phyloP scores from a whole-genome alignment of 1,140 invertebrate species.

The Melanaphis sacchari region DNA sequence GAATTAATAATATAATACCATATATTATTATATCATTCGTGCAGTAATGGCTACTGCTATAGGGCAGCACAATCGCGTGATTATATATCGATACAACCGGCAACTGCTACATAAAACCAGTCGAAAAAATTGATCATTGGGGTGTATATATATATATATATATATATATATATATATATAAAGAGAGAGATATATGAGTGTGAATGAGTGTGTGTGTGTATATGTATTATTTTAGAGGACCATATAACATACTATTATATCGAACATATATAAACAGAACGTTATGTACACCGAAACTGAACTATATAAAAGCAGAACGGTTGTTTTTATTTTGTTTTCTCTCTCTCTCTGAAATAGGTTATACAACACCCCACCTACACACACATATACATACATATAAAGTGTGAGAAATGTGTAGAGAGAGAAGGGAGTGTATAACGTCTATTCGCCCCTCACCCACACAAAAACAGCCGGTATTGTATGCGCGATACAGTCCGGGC shows the following conservation, averaged over 20 bases:
- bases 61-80: not conserved
- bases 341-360: not conserved
- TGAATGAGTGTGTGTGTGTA: too few species aligned
- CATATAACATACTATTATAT: not conserved
- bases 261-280: not conserved
- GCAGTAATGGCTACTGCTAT: not conserved
- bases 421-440: not conserved
- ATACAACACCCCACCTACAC: not conserved
- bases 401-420: not conserved
- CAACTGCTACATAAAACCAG: not conserved
- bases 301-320: not conserved
- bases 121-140: conserved; percentile 27
- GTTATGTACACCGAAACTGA: not conserved
- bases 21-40: not conserved
- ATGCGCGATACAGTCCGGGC: conserved; percentile 34
- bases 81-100: not conserved
- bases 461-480: conserved; percentile 4
- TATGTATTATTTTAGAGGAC: not conserved
- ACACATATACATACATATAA: not conserved
- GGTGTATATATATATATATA: not conserved
- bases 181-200: too few species aligned
- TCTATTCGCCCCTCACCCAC: not conserved
- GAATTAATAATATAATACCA: not conserved
- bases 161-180: too few species aligned
- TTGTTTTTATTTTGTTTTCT: conserved; percentile 37